Percentiles rank a stretch among this genome's conserved stretches.
phyloP scores from a whole-genome alignment of 2,113 vertebrate genomes.

The Calypte anna region DNA sequence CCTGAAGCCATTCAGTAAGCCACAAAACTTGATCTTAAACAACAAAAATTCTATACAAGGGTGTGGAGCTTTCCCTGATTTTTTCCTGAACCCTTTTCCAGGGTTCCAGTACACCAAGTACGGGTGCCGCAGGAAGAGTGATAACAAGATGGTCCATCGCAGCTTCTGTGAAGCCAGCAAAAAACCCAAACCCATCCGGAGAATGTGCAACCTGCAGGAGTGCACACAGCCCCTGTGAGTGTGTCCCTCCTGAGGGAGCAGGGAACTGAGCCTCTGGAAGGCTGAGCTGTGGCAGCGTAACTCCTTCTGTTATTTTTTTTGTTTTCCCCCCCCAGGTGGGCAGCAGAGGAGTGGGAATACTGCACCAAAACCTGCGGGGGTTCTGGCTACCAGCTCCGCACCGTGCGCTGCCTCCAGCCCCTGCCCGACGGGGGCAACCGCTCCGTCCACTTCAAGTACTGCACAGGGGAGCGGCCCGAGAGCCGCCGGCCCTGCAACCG shows the following conservation, averaged over 20 bases:
- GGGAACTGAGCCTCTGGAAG: too few relatives aligned
- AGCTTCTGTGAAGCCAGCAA: conserved; percentile 91
- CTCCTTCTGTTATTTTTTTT: too few relatives aligned
- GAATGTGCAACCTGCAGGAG: conserved; percentile 96
- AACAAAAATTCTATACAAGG: background rate
- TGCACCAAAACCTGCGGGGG: conserved; percentile 93
- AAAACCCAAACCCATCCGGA: conserved; percentile 94
- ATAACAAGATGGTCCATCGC: conserved; percentile 94
- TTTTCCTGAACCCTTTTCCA: conserved; percentile 35
- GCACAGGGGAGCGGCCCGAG: conserved; percentile 87
- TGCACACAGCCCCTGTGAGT: conserved; percentile 94
- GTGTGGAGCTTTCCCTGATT: background rate
- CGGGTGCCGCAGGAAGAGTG: conserved; percentile 92
- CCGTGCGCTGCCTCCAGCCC: conserved; percentile 88
- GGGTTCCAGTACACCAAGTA: conserved; percentile 97
- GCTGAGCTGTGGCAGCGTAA: too few relatives aligned
- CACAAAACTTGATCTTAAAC: background rate
- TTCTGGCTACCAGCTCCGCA: conserved; percentile 92
- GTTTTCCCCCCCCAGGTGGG: conserved; percentile 81
- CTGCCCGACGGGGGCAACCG: conserved; percentile 86
- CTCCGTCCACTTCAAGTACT: conserved; percentile 92
- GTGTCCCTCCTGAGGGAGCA: too few relatives aligned
- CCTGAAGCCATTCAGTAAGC: background rate
- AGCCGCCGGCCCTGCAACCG: conserved; percentile 87
- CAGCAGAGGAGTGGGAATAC: conserved; percentile 91